Evolutionary conservation across 1,140 invertebrate species (phyloP), one percentile per base, ranked within the genome.

Genomic region (Asbolus verrucosus): DNA sequence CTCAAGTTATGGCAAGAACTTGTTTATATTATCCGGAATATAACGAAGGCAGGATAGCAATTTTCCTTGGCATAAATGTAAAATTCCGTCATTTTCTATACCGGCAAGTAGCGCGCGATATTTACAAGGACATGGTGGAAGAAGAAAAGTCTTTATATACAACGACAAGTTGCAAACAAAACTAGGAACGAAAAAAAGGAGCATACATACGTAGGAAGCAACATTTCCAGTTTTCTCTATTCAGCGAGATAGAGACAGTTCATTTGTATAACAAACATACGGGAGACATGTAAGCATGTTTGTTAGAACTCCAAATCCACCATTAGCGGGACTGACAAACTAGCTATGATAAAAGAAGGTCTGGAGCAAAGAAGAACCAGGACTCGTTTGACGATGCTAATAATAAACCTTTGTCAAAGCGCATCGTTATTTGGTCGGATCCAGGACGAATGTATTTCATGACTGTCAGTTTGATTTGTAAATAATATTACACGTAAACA

Each of bases 381-480:
- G 27, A 61, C 66, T 65, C 41, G 63, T 67, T 67, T 71, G 69
- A 71, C 36, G 69, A 71, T 43, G 69, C 69, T 65, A 71, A 71
- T 71, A 71, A 71, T 71, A 71, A 67, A 71, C 39, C 69, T 71
- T 71, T 71, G 69, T 71, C 54, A 71, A 61, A 71, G 65, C 69
- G 62, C 69, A 70, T 70, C 60, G 69, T 70, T 70, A 70, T 70
- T 65, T 70, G 61, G 62, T 54, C 46, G 46, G 62, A 33, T 59
- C 41, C 33, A 39, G 19, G 46, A 70, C 39, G 39, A 50, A 18
- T n/a, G 65, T 41, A 63, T 24, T 38, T 24, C 31, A 33, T 39
- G 61, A 63, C 61, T 65, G 38, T 19, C 46, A 54, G 46, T 54
- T 54, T 63, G 61, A 63, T 63, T 63, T 63, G 61, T 39, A 63